These are phyloP conservation scores for Ochropleura plecta DNA, from an alignment of 2,888 invertebrate genomes.

Conservation along the genomic window DNA sequence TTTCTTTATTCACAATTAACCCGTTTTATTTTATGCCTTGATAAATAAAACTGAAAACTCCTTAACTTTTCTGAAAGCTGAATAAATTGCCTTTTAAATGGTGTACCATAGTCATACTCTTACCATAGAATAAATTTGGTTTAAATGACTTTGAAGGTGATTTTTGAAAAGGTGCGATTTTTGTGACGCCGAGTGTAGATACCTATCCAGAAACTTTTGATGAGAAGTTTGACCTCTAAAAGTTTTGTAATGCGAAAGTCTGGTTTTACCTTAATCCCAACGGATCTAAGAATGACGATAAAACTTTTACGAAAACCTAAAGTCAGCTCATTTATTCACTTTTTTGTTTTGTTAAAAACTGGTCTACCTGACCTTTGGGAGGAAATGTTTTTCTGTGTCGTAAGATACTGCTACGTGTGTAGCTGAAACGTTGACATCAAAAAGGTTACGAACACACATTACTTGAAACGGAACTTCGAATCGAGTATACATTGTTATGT, in stretches of 20 bases:
- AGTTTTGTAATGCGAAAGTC: constrained; percentile 45
- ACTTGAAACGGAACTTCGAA: constrained; percentile 1
- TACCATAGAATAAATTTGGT: no score
- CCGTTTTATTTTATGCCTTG: no score
- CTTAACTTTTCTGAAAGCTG: no score
- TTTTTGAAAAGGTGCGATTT: no score
- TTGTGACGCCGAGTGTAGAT: no score
- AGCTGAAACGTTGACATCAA: not conserved
- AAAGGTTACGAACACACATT: constrained; percentile 9
- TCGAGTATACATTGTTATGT: not conserved
- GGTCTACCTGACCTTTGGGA: constrained; percentile 46
- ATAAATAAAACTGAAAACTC: no score
- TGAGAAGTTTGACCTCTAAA: constrained; percentile 38
- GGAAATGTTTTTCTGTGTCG: constrained; percentile 20
- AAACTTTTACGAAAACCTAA: constrained; percentile 47
- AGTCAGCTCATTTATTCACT: constrained; percentile 41
- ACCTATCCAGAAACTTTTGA: constrained; percentile 29
- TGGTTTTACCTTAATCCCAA: constrained; percentile 47
- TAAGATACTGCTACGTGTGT: not conserved
- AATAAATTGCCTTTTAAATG: no score
- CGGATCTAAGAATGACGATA: constrained; percentile 44
- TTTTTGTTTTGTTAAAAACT: constrained; percentile 35
- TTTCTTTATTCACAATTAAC: no score
- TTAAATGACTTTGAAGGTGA: no score
- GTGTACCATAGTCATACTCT: no score